Conservation (phyloP, 2,797 vertebrate genomes). For the Cyprinodon diabolis region DNA sequence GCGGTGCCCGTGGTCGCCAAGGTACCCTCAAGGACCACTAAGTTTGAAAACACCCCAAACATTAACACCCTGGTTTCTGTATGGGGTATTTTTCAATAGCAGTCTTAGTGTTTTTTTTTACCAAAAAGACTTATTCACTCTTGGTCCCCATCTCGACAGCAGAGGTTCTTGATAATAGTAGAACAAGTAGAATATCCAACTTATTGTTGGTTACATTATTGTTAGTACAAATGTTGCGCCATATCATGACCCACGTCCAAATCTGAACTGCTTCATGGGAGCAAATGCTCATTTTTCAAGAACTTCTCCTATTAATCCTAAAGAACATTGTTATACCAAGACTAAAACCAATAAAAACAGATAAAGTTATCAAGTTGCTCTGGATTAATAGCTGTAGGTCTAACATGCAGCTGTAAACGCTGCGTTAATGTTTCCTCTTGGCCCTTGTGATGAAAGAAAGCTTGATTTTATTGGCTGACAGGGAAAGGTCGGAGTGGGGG, state of each 20-base stretch:
- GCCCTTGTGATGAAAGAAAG: constrained; percentile 43
- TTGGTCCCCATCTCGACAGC: not conserved
- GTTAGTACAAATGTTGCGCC: not conserved
- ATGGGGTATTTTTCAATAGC: no score
- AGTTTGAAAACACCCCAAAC: no score
- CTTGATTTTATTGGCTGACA: constrained; percentile 65
- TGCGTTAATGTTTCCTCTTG: constrained; percentile 41
- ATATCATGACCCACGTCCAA: not conserved
- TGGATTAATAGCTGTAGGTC: constrained; percentile 27
- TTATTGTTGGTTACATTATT: not conserved
- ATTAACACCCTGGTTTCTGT: no score
- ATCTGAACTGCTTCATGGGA: not conserved
- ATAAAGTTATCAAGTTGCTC: not conserved
- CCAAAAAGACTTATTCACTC: no score
- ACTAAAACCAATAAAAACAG: constrained; percentile 17
- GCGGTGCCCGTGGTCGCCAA: no score
- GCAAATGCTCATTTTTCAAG: not conserved
- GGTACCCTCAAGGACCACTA: no score
- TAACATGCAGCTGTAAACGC: constrained; percentile 45
- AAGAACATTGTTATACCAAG: constrained; percentile 2
- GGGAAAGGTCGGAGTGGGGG: constrained; percentile 63
- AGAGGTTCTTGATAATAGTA: not conserved
- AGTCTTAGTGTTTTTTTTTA: no score
- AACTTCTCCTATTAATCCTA: not conserved
- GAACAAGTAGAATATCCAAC: no score